Evolutionary conservation across 1,140 invertebrate species (phyloP), one percentile per base, ranked within the genome.

Genomic region (Drosophila biarmipes): DNA sequence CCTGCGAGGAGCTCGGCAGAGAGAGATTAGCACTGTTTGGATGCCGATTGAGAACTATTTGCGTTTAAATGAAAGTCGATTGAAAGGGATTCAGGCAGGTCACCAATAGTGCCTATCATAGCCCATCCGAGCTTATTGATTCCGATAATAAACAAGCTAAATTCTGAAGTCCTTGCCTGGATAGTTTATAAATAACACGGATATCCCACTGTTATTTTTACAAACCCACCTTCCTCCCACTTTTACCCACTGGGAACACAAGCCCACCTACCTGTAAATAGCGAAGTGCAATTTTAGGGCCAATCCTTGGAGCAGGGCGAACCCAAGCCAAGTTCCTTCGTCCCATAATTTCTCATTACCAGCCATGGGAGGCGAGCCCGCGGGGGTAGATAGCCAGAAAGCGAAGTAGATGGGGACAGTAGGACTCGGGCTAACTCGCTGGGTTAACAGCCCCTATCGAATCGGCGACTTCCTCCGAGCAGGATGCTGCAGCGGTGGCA

Each of bases 381-480:
- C 6, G 21, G n/a, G 8, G 12, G 24, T 6, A 34, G 37, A 31
- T 17, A 14, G 17, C 29, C 12, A 55, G 0, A 0, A 8, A 21
- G 8, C 3, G 12, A 19, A 10, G 42, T 17, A 34, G 42, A 27
- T 37, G 21, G 17, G 15, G 14, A 31, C 17, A 15, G 7, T 19
- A 12, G 14, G 24, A 29, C 15, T n/a, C 29, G 12, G 5, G 46
- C 46, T 27, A 17, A 12, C 21, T 40, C 21, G 24, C 15, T 34
- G 61, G 38, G 61, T 53, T 73, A 53, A 61, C 34, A 49, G 64
- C 19, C 31, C 42, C 35, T 15, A 19, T 21, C 34, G 38, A 63
- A 19, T 29, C 14, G 21, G 59, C 59, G 62, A 58, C 61, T 80
- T 58, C 59, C 66, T 87, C 81, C 87, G 51, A 87, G 40, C 42